These are phyloP conservation scores for Idaea aversata DNA, from an alignment of 2,888 invertebrate genomes.

Conservation along the genomic window DNA sequence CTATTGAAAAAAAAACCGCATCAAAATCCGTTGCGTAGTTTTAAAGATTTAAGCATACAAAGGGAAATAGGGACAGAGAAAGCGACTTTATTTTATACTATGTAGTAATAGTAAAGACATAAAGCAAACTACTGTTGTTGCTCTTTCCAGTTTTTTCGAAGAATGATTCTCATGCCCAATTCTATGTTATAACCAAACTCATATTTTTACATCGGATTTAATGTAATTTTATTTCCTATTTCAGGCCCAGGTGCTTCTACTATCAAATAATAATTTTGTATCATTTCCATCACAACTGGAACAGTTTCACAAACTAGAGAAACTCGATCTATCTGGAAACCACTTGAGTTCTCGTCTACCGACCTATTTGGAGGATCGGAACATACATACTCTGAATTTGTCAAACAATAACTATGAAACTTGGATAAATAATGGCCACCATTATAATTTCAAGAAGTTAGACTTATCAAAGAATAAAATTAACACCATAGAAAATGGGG, in stretches of 20 bases:
- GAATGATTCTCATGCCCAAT: background rate
- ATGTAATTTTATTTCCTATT: conserved; percentile 33
- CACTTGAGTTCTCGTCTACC: conserved; percentile 68
- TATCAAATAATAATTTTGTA: conserved; percentile 82
- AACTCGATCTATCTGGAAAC: conserved; percentile 75
- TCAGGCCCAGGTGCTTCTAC: conserved; percentile 82
- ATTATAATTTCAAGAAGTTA: conserved; percentile 71
- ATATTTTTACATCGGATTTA: background rate
- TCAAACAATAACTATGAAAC: conserved; percentile 76
- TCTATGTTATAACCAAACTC: background rate
- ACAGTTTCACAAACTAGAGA: conserved; percentile 70
- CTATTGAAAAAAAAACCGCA: too few relatives aligned
- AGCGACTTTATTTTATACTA: too few relatives aligned
- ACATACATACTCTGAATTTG: conserved; percentile 77
- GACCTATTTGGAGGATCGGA: conserved; percentile 67
- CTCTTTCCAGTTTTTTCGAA: background rate
- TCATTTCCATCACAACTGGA: conserved; percentile 77
- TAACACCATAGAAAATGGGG: conserved; percentile 76
- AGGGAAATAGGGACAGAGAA: too few relatives aligned
- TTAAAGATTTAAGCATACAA: too few relatives aligned
- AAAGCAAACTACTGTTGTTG: background rate
- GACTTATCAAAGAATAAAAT: conserved; percentile 85
- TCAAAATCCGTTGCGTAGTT: too few relatives aligned
- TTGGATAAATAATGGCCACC: conserved; percentile 52
- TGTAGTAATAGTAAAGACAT: too few relatives aligned